Evolutionary conservation across 2,888 invertebrate genomes (phyloP).

Genomic region (Mesorhabditis belari): DNA sequence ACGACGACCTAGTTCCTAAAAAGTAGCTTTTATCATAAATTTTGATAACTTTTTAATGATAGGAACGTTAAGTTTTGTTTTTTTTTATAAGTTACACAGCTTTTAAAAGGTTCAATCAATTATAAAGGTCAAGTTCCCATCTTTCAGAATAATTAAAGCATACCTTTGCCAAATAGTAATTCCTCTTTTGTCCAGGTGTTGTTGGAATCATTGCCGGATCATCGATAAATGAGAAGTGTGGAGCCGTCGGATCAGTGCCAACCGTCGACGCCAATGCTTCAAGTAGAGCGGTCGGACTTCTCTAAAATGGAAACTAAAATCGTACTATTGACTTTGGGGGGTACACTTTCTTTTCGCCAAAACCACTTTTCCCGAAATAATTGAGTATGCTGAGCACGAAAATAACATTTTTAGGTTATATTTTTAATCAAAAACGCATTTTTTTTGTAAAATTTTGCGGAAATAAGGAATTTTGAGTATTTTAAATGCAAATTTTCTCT

Average conservation of each 20-base stretch:
- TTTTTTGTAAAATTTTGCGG: no score
- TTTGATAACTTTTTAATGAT: no score
- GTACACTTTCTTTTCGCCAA: background rate
- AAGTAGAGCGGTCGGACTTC: constrained; percentile 75
- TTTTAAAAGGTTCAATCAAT: background rate
- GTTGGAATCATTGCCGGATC: constrained; percentile 64
- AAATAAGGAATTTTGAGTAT: no score
- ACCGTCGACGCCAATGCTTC: constrained; percentile 71
- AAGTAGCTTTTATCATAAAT: no score
- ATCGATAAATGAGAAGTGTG: constrained; percentile 82
- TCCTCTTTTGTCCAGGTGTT: constrained; percentile 20
- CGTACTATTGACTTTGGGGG: background rate
- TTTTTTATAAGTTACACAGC: background rate
- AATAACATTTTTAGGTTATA: no score
- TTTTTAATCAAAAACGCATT: no score
- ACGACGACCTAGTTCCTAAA: constrained; percentile 44
- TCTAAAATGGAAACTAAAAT: constrained; percentile 56
- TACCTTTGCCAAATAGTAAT: constrained; percentile 42
- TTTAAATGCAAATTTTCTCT: no score
- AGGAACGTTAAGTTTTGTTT: no score
- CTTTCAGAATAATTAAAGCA: background rate
- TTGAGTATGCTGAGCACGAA: no score
- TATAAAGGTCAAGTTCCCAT: background rate
- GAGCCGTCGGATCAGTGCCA: constrained; percentile 73
- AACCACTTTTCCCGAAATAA: background rate